A percentile compares a stretch with the other conserved stretches of the same genome.
phyloP scores from a whole-genome alignment of 2,888 invertebrate genomes.

The Lasioglossum pauxillum region DNA sequence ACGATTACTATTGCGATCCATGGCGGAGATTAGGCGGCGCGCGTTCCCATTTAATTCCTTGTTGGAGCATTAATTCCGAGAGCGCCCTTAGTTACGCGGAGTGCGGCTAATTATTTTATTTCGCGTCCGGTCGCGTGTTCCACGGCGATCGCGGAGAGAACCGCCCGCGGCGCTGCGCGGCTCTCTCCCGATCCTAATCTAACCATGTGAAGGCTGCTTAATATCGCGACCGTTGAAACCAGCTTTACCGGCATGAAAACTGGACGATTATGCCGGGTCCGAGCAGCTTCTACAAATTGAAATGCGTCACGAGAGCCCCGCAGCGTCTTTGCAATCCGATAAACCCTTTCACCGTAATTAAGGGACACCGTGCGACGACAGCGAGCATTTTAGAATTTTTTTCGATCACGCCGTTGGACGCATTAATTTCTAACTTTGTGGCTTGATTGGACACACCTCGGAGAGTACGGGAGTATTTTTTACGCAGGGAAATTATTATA shows the following conservation, averaged over 20 bases:
- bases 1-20: slow-evolving; percentile 5
- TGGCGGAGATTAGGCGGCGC: neutral
- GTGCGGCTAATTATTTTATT: slow-evolving; percentile 52
- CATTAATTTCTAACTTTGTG: neutral
- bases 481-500: neutral
- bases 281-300: slow-evolving; percentile 56
- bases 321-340: neutral
- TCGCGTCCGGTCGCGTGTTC: slow-evolving; percentile 58
- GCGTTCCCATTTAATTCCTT: slow-evolving; percentile 1
- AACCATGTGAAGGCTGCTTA: slow-evolving; percentile 62
- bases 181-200: slow-evolving; percentile 58
- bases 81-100: slow-evolving; percentile 16
- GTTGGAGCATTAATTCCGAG: neutral
- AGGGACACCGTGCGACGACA: neutral
- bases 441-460: neutral
- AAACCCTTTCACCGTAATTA: slow-evolving; percentile 5
- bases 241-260: slow-evolving; percentile 49
- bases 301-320: slow-evolving; percentile 45
- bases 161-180: neutral
- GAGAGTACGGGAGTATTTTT: neutral
- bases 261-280: slow-evolving; percentile 49
- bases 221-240: slow-evolving; percentile 58
- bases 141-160: slow-evolving; percentile 30
- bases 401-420: neutral
- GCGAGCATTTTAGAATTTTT: neutral